Percentiles rank a stretch among this genome's conserved stretches.
Conservation (phyloP, 1,140 invertebrate genomes). For the Archivesica marissinica region DNA sequence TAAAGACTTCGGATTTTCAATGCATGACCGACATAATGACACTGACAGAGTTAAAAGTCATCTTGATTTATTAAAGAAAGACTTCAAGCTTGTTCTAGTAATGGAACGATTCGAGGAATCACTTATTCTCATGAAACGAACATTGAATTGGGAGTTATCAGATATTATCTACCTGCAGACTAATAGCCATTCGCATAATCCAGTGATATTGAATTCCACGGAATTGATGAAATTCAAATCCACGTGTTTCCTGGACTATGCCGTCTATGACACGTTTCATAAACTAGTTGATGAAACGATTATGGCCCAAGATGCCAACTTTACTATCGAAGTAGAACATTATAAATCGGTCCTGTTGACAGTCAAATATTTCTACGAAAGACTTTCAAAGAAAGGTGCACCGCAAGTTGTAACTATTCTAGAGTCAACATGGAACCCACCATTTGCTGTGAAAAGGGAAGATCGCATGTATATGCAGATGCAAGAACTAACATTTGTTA, state of each 20-base stretch:
- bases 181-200: constrained; percentile 19
- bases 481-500: constrained; percentile 26
- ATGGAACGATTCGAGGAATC: constrained; percentile 86
- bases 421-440: too few relatives aligned
- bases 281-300: constrained; percentile 5
- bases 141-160: constrained; percentile 84
- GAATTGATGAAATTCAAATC: constrained; percentile 21
- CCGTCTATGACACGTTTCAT: constrained; percentile 30
- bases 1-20: constrained; percentile 69
- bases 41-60: constrained; percentile 52
- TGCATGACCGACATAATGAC: neutral
- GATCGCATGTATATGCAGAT: too few relatives aligned
- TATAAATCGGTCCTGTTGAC: neutral
- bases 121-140: constrained; percentile 84
- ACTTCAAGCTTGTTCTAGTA: constrained; percentile 85
- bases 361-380: constrained; percentile 12
- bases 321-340: constrained; percentile 6
- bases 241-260: constrained; percentile 33
- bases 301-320: neutral
- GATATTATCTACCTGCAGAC: constrained; percentile 81
- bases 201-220: neutral
- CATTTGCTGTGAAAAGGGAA: too few relatives aligned
- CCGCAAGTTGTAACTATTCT: too few relatives aligned
- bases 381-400: too few relatives aligned
- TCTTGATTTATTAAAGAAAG: constrained; percentile 58